Evolutionary conservation across 30 jellyfish, hydroid and myxozoan genomes (phyloP), one percentile per base, ranked within the genome.

Genomic region (Catostylus mosaicus): DNA sequence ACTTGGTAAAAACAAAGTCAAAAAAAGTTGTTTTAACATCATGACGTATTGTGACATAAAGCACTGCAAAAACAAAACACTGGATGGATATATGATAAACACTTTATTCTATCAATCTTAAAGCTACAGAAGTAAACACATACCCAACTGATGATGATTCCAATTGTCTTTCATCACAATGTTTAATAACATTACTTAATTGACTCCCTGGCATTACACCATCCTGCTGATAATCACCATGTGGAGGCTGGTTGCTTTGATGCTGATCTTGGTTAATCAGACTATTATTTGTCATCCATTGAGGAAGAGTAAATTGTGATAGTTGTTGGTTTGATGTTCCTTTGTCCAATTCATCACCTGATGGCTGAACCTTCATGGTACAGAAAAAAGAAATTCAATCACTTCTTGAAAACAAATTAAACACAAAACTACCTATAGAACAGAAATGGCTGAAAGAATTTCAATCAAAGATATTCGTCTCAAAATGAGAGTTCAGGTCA

Each of bases 231-330:
- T 31, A 77, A n/a, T 77, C 88, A 18, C 38, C 48, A 61, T 36
- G 88, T 2, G 77, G 0, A 0, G 75, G 12, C 38, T 56, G 78
- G 75, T 23, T 61, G 78, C 30, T 77, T 9, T 77, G 78, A 30
- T 3, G 30, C 33, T 73, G 84, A 38, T 77, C 78, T 37, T 61
- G 88, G 78, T 47, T 60, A 67, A 77, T 59, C 22, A 62, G 50
- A 26, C 20, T 32, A 22, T 24, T 62, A 75, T 45, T 79, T 30
- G 89, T 31, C 89, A 79, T 79, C 89, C 89, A 79, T 30, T 79
- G 81, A 63, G 89, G 89, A 4, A 79, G 62, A 7, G 81, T 79
- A 61, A 79, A 79, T 26, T 63, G 81, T 24, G 75, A 52, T 46
- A 63, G 16, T 46, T 63, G 80, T 23, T 63, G 80, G 30, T 20